Evolutionary conservation across 2,888 invertebrate genomes (phyloP).

Genomic region (Lasioglossum leucozonium): DNA sequence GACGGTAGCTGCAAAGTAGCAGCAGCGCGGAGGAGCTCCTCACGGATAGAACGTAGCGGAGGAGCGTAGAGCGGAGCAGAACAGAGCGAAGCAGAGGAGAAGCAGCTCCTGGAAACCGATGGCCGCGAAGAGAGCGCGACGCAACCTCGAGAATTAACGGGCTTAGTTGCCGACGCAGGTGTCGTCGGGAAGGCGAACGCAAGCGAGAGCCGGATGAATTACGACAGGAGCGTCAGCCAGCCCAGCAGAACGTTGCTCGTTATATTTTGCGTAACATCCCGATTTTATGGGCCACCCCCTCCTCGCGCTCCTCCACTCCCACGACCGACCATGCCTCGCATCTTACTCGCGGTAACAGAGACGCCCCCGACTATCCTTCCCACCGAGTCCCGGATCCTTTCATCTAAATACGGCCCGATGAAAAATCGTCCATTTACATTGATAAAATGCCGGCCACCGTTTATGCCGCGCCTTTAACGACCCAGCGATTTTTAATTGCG

Average conservation of each 20-base stretch:
- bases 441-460: not conserved
- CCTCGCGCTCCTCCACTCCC: no score
- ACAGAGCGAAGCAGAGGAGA: conserved; percentile 8
- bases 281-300: conserved; percentile 83
- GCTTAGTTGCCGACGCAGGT: conserved; percentile 84
- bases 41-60: not conserved
- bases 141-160: conserved; percentile 83
- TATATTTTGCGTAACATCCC: conserved; percentile 85
- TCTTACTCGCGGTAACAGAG: conserved; percentile 53
- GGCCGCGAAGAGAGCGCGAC: conserved; percentile 69
- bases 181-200: conserved; percentile 80
- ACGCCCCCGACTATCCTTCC: conserved; percentile 32
- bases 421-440: conserved; percentile 11
- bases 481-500: conserved; percentile 1
- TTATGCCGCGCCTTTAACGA: not conserved
- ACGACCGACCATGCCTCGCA: conserved; percentile 35
- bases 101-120: conserved; percentile 63
- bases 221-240: conserved; percentile 82
- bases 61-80: not conserved
- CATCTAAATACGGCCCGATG: not conserved
- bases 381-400: conserved; percentile 1
- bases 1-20: conserved; percentile 40
- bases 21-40: conserved; percentile 1
- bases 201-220: conserved; percentile 81
- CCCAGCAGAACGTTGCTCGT: conserved; percentile 79